Conservation (phyloP, 2,888 invertebrate species). For the Aspidapion aeneum region DNA sequence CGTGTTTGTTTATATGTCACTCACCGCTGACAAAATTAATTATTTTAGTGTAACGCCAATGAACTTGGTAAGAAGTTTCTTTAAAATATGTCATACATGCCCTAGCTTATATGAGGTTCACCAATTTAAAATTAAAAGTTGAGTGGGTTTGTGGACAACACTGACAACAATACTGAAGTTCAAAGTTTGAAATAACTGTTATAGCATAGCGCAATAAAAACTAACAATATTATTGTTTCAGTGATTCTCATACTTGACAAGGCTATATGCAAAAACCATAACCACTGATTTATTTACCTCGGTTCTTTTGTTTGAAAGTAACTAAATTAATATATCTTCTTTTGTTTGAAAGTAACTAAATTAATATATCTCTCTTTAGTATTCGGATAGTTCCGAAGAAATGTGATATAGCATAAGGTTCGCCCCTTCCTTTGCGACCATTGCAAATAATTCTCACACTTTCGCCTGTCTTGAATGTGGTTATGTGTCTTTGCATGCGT, state of each 20-base stretch:
- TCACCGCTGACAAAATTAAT: no score
- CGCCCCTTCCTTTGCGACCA: no score
- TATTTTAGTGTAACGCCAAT: no score
- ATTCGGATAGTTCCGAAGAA: background rate
- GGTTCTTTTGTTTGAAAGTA: background rate
- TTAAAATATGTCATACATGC: no score
- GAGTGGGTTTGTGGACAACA: no score
- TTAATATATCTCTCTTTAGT: background rate
- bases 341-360: background rate
- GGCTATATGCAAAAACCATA: background rate
- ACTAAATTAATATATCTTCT: background rate
- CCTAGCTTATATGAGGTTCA: no score
- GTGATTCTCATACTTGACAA: background rate
- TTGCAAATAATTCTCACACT: constrained; percentile 15
- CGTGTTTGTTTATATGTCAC: no score
- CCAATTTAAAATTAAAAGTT: no score
- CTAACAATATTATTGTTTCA: background rate
- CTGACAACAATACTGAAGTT: no score
- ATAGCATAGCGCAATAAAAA: no score
- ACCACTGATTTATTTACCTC: background rate
- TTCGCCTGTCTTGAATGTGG: constrained; percentile 15
- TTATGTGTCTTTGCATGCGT: constrained; percentile 6
- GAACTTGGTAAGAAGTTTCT: no score
- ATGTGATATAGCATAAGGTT: background rate
- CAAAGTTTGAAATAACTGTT: no score